phyloP scores from a whole-genome alignment of 1,140 invertebrate genomes.

The Pachypeltis micranthus region DNA sequence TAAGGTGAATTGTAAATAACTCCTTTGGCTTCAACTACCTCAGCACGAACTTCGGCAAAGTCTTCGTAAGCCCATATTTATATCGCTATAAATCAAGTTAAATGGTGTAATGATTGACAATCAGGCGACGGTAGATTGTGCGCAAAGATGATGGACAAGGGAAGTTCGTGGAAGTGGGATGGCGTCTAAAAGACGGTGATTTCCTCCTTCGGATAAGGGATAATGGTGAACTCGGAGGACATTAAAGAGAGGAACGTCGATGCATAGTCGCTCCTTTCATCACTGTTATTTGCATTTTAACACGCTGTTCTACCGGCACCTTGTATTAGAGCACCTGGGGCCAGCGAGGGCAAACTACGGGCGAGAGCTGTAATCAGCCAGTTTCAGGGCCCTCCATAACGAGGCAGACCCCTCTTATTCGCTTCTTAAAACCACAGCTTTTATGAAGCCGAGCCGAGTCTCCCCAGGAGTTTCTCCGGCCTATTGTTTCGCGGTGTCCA shows the following conservation, averaged over 20 bases:
- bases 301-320: conserved; percentile 14
- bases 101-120: conserved; percentile 14
- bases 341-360: neutral
- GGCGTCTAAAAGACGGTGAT: conserved; percentile 13
- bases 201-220: conserved; percentile 1
- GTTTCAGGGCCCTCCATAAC: conserved; percentile 4
- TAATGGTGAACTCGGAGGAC: conserved; percentile 10
- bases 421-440: conserved; percentile 3
- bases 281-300: conserved; percentile 17
- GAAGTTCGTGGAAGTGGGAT: conserved; percentile 10
- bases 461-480: neutral
- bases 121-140: conserved; percentile 3
- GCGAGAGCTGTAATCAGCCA: neutral
- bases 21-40: neutral
- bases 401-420: neutral
- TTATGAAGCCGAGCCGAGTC: neutral
- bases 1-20: conserved; percentile 1
- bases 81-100: conserved; percentile 12
- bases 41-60: conserved; percentile 1
- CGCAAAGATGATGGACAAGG: neutral
- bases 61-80: conserved; percentile 3
- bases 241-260: conserved; percentile 8
- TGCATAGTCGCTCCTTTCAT: conserved; percentile 9
- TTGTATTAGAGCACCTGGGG: conserved; percentile 12
- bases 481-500: neutral